Base-by-base conservation (phyloP, 2,888 invertebrate genomes). In the Drosophila picticornis region DNA sequence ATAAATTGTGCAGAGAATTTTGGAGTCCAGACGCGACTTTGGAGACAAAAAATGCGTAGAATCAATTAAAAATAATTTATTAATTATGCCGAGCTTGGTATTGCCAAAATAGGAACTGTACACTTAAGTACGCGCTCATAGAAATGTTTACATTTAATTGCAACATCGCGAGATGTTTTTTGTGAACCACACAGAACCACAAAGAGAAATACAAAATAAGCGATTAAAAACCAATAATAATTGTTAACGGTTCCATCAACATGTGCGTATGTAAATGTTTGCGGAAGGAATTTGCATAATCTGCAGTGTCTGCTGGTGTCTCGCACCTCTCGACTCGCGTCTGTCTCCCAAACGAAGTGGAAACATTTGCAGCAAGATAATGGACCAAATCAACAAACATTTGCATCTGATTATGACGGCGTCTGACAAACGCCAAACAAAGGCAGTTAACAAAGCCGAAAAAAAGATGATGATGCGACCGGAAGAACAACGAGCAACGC, bases 251-350 rank as follows among this genome's bases (percentile, higher is more conserved):
- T 80, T 80, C 75, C 62, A 65, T 67, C 67, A 29, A 63, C 62
- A 53, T 58, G 36, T 72, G 71, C 64, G 31, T 77, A 86, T 88
- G 87, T 86, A 84, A 88, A 90, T 88, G 64, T 84, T 86, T 86
- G 89, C 90, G 88, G 90, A 88, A 90, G 90, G 63, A 73, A 86
- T 84, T 88, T 77, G 84, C 87, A 89, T 85, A 87, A 69, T 71
- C 57, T 66, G 85, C 81, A 75, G 73, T 55, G 72, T 19, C 34
- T 34, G 65, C 61, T 62, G 71, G 81, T 68, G 70, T 29, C 80
- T 74, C 22, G 31, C 16, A 52, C 50, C 43, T 57, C 50, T 50
- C 59, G 19, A 55, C 32, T 69, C 36, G 51, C 29, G 27, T 59
- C 57, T 52, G 11, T 11, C 63, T 50, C n/a, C 16, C 27, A 58